These are phyloP conservation scores for Tichodroma muraria DNA, from an alignment of 2,113 vertebrate species.

Conservation along the genomic window DNA sequence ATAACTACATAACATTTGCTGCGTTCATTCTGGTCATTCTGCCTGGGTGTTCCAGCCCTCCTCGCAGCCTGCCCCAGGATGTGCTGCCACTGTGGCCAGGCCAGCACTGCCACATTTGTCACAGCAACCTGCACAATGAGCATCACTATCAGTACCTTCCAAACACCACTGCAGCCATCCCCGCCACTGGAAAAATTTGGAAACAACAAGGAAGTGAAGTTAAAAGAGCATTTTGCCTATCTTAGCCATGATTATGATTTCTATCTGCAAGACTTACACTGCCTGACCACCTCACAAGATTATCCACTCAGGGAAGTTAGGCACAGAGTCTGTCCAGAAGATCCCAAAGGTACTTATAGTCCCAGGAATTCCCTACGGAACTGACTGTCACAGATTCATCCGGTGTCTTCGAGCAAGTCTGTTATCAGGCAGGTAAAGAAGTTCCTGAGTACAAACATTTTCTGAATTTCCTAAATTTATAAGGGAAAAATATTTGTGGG, in stretches of 20 bases:
- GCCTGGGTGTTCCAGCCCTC: slow-evolving; percentile 34
- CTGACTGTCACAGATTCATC: background rate
- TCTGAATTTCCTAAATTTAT: background rate
- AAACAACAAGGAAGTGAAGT: background rate
- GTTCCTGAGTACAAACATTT: background rate
- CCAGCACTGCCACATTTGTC: background rate
- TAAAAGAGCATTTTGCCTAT: background rate
- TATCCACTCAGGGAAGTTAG: background rate
- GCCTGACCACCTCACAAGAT: background rate
- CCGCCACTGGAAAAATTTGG: background rate
- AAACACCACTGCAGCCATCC: background rate
- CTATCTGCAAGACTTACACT: background rate
- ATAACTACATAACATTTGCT: slow-evolving; percentile 13
- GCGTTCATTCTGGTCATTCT: slow-evolving; percentile 13
- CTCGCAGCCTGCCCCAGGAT: background rate
- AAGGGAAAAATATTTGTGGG: background rate
- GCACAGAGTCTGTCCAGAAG: background rate
- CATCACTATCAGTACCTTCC: background rate
- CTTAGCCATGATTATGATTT: background rate
- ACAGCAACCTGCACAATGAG: background rate
- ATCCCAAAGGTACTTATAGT: background rate
- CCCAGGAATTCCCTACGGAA: background rate
- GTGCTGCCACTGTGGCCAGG: background rate
- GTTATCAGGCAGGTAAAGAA: background rate
- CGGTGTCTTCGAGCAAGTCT: background rate